Percentiles rank a stretch among this genome's conserved stretches.
These are phyloP conservation scores for Fistularia commersonii DNA, from an alignment of 2,797 vertebrate species.

Conservation along the genomic window DNA sequence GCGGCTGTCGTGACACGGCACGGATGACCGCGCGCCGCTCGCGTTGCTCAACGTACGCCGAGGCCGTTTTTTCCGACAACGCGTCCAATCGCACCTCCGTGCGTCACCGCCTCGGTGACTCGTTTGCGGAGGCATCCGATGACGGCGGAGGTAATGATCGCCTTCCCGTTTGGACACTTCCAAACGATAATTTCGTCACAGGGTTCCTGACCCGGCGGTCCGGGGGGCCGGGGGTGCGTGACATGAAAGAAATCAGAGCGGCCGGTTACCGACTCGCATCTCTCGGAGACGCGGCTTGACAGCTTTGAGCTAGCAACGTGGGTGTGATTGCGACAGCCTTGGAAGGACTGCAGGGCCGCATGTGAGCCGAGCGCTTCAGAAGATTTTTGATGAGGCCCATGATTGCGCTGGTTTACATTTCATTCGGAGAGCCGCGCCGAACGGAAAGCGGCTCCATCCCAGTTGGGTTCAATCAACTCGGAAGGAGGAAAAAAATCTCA, in stretches of 20 bases:
- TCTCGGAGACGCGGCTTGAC: constrained; percentile 25
- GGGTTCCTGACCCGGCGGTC: constrained; percentile 7
- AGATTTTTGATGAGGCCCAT: constrained; percentile 62
- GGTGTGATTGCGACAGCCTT: constrained; percentile 38
- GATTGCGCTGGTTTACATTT: constrained; percentile 69
- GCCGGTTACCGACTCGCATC: constrained; percentile 6
- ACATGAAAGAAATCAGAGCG: background rate
- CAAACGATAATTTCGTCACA: background rate
- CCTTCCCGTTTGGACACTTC: constrained; percentile 26
- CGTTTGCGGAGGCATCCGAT: constrained; percentile 47
- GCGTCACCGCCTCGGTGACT: constrained; percentile 56
- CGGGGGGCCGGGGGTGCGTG: background rate
- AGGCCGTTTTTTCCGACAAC: constrained; percentile 33
- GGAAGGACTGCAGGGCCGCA: constrained; percentile 23
- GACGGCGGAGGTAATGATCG: constrained; percentile 34
- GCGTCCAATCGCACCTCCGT: constrained; percentile 34
- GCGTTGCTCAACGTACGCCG: no score
- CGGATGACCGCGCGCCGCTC: background rate
- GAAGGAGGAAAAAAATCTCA: constrained; percentile 30
- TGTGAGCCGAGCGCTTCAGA: constrained; percentile 37
- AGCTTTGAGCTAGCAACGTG: constrained; percentile 33
- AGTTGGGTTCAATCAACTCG: constrained; percentile 65
- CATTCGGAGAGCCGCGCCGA: constrained; percentile 48
- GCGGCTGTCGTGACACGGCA: constrained; percentile 49
- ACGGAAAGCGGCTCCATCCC: constrained; percentile 56